A percentile compares a stretch with the other conserved stretches of the same genome.
Evolutionary conservation across 2,113 vertebrate species (phyloP).

Genomic region (Scytalopus superciliaris): DNA sequence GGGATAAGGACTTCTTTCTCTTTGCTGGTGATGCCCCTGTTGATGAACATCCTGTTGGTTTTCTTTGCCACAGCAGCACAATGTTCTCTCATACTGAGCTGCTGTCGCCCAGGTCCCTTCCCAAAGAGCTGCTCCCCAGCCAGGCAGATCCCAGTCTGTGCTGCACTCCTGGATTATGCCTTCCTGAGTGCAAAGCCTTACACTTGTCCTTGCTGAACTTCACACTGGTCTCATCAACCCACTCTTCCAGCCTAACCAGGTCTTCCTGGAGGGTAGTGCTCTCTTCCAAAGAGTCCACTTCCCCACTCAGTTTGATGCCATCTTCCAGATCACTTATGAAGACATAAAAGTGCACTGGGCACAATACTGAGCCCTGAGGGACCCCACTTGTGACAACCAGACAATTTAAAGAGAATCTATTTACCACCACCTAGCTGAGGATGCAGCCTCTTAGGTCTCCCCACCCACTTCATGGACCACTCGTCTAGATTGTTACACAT

Average conservation of each 20-base stretch:
- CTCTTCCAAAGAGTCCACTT: neutral
- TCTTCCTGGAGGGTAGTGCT: neutral
- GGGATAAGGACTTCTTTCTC: neutral
- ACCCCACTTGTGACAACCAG: fast-evolving
- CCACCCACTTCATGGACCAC: neutral
- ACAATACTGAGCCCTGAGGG: neutral
- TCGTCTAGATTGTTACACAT: neutral
- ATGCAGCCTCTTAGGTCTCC: neutral
- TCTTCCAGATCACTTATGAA: neutral
- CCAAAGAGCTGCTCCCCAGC: neutral
- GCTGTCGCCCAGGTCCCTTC: neutral
- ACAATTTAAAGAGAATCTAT: neutral
- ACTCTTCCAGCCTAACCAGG: neutral
- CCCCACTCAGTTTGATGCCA: neutral
- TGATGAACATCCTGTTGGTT: neutral
- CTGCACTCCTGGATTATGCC: neutral
- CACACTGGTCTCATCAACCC: neutral
- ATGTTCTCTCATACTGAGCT: neutral
- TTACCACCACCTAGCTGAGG: neutral
- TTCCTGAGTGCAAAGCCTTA: neutral
- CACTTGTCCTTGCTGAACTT: neutral
- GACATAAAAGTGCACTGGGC: neutral
- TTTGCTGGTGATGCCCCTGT: neutral
- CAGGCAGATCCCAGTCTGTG: neutral
- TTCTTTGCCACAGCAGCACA: neutral